Evolutionary conservation across 2,888 invertebrate species (phyloP).

Genomic region (Micoletzkya japonica): DNA sequence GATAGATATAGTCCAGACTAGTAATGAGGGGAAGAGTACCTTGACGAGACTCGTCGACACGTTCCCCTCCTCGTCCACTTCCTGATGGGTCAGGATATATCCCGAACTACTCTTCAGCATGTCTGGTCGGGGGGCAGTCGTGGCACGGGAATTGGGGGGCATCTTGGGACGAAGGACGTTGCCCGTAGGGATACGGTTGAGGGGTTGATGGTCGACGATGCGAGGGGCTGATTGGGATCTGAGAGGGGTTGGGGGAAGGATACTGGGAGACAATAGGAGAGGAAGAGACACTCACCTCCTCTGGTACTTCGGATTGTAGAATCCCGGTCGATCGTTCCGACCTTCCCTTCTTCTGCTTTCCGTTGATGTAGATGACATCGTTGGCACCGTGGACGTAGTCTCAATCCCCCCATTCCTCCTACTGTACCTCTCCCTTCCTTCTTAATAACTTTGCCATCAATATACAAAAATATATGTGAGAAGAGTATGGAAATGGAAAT

Average conservation of each 20-base stretch:
- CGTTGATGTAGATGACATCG: no score
- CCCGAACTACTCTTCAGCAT: constrained; percentile 76
- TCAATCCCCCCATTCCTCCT: no score
- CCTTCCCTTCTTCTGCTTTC: no score
- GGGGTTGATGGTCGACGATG: constrained; percentile 57
- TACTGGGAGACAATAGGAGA: no score
- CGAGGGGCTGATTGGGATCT: constrained; percentile 48
- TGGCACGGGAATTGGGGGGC: constrained; percentile 70
- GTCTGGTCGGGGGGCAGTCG: constrained; percentile 72
- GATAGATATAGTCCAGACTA: background rate
- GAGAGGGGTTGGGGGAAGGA: no score
- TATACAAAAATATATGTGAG: no score
- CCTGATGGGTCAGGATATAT: constrained; percentile 89
- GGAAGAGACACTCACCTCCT: constrained; percentile 3
- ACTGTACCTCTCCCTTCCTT: no score
- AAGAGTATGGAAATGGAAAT: no score
- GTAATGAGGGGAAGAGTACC: constrained; percentile 67
- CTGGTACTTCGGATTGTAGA: constrained; percentile 25
- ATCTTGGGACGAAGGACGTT: constrained; percentile 84
- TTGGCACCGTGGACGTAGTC: no score
- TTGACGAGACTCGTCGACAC: constrained; percentile 89
- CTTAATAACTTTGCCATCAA: no score
- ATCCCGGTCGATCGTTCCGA: constrained; percentile 9
- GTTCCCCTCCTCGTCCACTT: constrained; percentile 87
- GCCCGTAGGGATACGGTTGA: constrained; percentile 50